phyloP scores from a whole-genome alignment of 2,113 vertebrate genomes.

The Zosterops lateralis region DNA sequence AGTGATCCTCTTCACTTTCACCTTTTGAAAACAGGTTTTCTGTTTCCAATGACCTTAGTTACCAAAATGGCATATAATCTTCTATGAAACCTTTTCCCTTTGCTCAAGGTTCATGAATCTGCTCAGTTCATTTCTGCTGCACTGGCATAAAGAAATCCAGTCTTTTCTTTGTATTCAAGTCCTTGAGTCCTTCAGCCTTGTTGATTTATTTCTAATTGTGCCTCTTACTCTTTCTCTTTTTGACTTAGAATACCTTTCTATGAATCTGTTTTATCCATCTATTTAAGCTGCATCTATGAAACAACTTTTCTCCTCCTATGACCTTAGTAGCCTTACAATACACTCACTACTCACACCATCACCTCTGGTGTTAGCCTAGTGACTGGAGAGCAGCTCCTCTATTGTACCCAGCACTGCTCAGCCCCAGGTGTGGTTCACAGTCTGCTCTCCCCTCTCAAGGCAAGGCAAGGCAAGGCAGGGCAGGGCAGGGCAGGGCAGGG shows the following conservation, averaged over 20 bases:
- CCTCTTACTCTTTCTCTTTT: not conserved
- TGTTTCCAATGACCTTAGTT: not conserved
- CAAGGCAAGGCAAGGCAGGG: not conserved
- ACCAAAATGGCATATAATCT: not conserved
- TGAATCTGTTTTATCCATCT: not conserved
- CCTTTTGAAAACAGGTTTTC: not conserved
- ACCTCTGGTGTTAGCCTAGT: not conserved
- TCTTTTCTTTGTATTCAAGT: not conserved
- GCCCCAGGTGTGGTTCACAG: not conserved
- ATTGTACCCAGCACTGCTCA: accelerated
- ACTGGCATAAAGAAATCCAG: not conserved
- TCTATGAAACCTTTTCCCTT: not conserved
- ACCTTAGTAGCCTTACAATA: not conserved
- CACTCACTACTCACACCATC: not conserved
- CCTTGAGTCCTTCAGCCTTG: not conserved
- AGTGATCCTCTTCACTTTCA: not conserved
- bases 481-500: accelerated
- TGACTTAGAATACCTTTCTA: not conserved
- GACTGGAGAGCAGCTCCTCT: not conserved
- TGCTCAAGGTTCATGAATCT: not conserved
- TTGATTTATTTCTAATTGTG: not conserved
- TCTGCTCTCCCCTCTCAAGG: not conserved
- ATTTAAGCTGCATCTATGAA: not conserved
- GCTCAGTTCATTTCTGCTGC: not conserved
- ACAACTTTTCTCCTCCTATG: accelerated